Conservation (phyloP, 2,888 invertebrate genomes). For the Nephrotoma flavescens region DNA sequence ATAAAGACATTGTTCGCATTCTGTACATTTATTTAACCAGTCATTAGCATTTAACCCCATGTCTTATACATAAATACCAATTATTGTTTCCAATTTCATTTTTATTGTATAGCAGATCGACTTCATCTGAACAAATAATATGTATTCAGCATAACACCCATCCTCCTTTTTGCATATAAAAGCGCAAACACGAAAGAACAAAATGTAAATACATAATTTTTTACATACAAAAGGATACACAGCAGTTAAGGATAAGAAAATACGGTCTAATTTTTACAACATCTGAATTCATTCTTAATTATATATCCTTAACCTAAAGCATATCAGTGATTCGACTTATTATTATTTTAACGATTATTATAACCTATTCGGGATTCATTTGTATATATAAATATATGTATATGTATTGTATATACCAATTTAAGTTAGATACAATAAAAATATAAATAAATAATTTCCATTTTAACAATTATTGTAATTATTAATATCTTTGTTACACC, state of each 20-base stretch:
- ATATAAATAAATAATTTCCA: not conserved
- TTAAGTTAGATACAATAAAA: not conserved
- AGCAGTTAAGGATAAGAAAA: not conserved
- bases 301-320: not conserved
- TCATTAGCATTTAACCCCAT: not conserved
- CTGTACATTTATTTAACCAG: not conserved
- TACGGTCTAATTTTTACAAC: not conserved
- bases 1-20: not conserved
- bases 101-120: not conserved
- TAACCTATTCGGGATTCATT: not conserved
- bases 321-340: not conserved
- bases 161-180: not conserved
- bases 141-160: not conserved
- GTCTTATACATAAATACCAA: not conserved
- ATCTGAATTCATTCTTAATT: not conserved
- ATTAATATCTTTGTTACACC: not conserved
- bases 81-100: not conserved
- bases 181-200: not conserved
- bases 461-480: not conserved
- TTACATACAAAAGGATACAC: not conserved
- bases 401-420: not conserved
- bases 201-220: not conserved
- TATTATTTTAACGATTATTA: not conserved
- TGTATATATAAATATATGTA: not conserved
- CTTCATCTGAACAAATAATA: not conserved